phyloP scores from a whole-genome alignment of 2,888 invertebrate species.

The Dasypogon diadema region DNA sequence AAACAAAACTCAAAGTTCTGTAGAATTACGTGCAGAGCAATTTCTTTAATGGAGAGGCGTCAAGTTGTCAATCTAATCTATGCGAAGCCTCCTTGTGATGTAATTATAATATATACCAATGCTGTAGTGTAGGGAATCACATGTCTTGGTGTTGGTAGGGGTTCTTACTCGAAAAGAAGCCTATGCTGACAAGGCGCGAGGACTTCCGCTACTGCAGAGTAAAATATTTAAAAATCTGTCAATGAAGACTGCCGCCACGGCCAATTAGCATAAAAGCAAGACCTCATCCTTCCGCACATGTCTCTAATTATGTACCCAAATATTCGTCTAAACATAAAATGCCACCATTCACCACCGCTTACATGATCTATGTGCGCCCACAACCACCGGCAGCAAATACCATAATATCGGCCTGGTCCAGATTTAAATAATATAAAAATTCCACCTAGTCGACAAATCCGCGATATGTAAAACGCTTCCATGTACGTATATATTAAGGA shows the following conservation, averaged over 20 bases:
- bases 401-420: constrained; percentile 1
- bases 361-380: neutral
- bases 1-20: neutral
- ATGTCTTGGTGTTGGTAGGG: neutral
- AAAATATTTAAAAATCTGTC: constrained; percentile 32
- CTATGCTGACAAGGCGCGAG: constrained; percentile 4
- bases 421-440: constrained; percentile 26
- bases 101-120: neutral
- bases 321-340: neutral
- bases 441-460: constrained; percentile 31
- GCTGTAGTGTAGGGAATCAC: neutral
- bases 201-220: constrained; percentile 22
- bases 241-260: constrained; percentile 33
- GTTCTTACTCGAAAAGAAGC: constrained; percentile 9
- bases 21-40: neutral
- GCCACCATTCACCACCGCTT: neutral
- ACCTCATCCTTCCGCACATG: neutral
- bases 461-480: constrained; percentile 21
- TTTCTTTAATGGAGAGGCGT: constrained; percentile 27
- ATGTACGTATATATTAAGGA: constrained; percentile 23
- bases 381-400: neutral
- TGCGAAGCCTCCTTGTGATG: constrained; percentile 22
- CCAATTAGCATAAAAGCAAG: constrained; percentile 9
- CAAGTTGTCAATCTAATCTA: constrained; percentile 24
- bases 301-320: neutral